Percentiles rank a stretch among this genome's conserved stretches.
These are phyloP conservation scores for Chaenodraco wilsoni DNA, from an alignment of 2,797 vertebrate genomes.

Conservation along the genomic window DNA sequence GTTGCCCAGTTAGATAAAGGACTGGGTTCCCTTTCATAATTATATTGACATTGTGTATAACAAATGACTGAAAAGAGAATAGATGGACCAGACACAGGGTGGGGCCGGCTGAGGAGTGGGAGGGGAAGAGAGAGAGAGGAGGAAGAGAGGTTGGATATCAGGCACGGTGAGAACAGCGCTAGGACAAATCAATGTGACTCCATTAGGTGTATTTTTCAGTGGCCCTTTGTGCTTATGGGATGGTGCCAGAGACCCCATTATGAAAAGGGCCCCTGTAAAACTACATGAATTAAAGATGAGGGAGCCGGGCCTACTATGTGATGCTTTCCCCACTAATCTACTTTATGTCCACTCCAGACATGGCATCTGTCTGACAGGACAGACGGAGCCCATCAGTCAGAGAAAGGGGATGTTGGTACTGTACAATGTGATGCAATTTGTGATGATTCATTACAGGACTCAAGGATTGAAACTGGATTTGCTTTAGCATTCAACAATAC, in stretches of 20 bases:
- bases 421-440: constrained; percentile 15
- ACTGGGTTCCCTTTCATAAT: constrained; percentile 3
- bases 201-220: constrained; percentile 79
- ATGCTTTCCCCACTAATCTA: constrained; percentile 64
- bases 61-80: constrained; percentile 44
- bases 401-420: neutral
- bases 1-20: neutral
- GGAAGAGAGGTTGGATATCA: constrained; percentile 60
- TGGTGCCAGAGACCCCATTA: constrained; percentile 80
- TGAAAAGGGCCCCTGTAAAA: constrained; percentile 61
- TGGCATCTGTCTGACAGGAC: constrained; percentile 30
- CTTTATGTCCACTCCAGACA: constrained; percentile 59
- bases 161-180: constrained; percentile 56
- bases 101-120: constrained; percentile 44
- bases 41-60: neutral
- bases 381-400: constrained; percentile 25
- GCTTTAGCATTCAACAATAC: neutral
- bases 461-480: neutral
- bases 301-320: constrained; percentile 27
- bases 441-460: constrained; percentile 30
- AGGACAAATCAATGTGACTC: constrained; percentile 85
- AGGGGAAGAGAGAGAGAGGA: constrained; percentile 30
- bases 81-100: constrained; percentile 54
- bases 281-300: constrained; percentile 84
- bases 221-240: constrained; percentile 70